Percentiles rank a stretch among this genome's conserved stretches.
Evolutionary conservation across 2,797 vertebrate species (phyloP).

Genomic region (Enteromius trimaculatus): DNA sequence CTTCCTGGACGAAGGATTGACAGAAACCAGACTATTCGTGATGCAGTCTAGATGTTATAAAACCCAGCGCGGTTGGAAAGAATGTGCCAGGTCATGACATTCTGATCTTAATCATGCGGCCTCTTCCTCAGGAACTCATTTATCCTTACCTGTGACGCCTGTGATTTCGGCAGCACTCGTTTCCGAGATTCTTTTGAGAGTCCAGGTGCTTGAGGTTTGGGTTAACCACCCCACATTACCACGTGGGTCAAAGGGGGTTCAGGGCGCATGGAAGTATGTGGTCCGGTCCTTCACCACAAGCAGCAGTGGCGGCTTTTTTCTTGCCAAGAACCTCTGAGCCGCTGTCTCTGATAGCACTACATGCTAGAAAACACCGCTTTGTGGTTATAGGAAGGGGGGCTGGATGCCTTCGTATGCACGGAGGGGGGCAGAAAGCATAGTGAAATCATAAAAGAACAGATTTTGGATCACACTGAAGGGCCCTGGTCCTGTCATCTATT

Average conservation of each 20-base stretch:
- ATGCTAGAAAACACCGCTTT: conserved; percentile 70
- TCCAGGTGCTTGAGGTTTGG: conserved; percentile 79
- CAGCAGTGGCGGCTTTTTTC: conserved; percentile 61
- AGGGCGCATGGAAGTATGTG: conserved; percentile 74
- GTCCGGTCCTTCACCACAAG: conserved; percentile 72
- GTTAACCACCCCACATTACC: conserved; percentile 78
- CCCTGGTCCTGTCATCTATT: conserved; percentile 72
- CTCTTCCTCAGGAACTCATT: conserved; percentile 23
- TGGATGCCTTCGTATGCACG: conserved; percentile 22
- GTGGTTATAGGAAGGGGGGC: conserved; percentile 55
- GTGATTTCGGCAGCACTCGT: background rate
- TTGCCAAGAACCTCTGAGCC: conserved; percentile 47
- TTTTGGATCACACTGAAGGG: conserved; percentile 71
- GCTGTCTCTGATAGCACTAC: conserved; percentile 53
- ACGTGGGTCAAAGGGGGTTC: conserved; percentile 75
- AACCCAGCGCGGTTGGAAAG: conserved; percentile 11
- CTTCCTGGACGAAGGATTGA: background rate
- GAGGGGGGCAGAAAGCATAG: conserved; percentile 49
- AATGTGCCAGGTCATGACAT: conserved; percentile 36
- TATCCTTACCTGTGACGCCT: conserved; percentile 26
- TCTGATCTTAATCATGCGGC: conserved; percentile 31
- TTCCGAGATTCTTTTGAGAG: conserved; percentile 40
- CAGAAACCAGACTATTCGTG: conserved; percentile 27
- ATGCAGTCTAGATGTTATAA: conserved; percentile 33
- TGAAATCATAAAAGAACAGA: conserved; percentile 70